Evolutionary conservation across 2,113 vertebrate genomes (phyloP).

Genomic region (Crotalus helleri): DNA sequence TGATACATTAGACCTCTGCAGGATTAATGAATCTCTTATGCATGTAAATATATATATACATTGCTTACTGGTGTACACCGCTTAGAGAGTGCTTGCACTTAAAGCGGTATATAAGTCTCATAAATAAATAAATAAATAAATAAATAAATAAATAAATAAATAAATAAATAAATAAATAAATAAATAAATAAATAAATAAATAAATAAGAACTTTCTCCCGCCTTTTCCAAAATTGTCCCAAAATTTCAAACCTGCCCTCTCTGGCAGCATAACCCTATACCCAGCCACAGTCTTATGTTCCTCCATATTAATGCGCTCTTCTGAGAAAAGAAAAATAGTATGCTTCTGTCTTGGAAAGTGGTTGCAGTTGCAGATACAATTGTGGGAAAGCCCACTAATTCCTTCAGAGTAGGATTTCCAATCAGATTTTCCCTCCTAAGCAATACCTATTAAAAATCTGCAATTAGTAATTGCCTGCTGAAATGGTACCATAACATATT

Average conservation of each 20-base stretch:
- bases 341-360: background rate
- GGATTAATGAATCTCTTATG: background rate
- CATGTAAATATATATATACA: background rate
- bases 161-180: background rate
- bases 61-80: too few species aligned
- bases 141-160: background rate
- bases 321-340: background rate
- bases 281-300: background rate
- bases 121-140: too few species aligned
- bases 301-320: background rate
- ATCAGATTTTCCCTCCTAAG: background rate
- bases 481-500: background rate
- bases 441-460: background rate
- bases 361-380: too few species aligned
- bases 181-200: too few species aligned
- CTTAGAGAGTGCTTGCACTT: too few species aligned
- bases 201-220: background rate
- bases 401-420: background rate
- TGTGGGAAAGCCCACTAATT: background rate
- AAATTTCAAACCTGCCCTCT: background rate
- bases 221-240: background rate
- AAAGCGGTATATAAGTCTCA: too few species aligned
- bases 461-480: background rate
- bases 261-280: background rate
- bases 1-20: background rate